phyloP scores from a whole-genome alignment of 2,888 invertebrate species.

The Drosophila picticornis region DNA sequence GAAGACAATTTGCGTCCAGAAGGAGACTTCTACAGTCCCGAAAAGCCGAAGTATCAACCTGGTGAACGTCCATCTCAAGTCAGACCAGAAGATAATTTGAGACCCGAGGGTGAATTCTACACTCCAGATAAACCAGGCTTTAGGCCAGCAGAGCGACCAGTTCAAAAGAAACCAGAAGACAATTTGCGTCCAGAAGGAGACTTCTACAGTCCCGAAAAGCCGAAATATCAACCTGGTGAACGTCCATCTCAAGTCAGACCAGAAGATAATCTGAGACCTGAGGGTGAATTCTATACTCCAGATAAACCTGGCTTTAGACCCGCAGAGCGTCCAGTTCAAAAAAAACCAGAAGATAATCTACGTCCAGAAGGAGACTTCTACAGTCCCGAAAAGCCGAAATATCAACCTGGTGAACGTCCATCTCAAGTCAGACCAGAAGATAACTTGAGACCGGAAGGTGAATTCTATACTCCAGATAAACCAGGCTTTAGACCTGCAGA shows the following conservation, averaged over 20 bases:
- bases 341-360: no score
- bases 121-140: no score
- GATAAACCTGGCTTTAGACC: fast-evolving
- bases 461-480: no score
- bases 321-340: no score
- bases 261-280: slow-evolving; percentile 79
- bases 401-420: no score
- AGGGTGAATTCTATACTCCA: no score
- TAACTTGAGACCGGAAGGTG: no score
- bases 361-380: no score
- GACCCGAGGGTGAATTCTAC: no score
- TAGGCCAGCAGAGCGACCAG: no score
- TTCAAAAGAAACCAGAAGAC: slow-evolving; percentile 72
- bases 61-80: slow-evolving; percentile 35
- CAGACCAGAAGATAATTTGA: slow-evolving; percentile 39
- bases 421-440: no score
- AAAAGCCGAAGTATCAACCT: slow-evolving; percentile 41
- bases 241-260: slow-evolving; percentile 83
- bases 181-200: slow-evolving; percentile 83
- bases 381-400: no score
- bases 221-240: slow-evolving; percentile 86
- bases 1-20: slow-evolving; percentile 86
- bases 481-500: fast-evolving
- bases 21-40: slow-evolving; percentile 83
- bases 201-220: slow-evolving; percentile 86